Base-by-base conservation (phyloP, 2,797 vertebrate species). In the Perodicticus potto region DNA sequence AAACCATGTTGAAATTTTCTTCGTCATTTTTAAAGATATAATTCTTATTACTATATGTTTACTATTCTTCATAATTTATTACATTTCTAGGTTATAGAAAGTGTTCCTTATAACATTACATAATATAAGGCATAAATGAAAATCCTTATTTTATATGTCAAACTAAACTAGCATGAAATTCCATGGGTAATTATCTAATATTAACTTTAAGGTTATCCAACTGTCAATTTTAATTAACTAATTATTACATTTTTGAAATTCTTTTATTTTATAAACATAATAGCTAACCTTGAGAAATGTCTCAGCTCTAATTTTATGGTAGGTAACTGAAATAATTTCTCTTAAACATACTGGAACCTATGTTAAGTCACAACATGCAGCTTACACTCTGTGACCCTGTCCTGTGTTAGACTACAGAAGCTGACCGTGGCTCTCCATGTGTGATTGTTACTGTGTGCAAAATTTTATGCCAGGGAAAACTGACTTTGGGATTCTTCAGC, bases 261-360 rank as follows among this genome's bases (percentile, higher is more conserved):
- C 10, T n/a, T 90, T 9, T 59, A 72, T 25, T 25, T 87, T 86
- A 86, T 43, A 83, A 89, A 89, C 23, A 12, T 34, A 69, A 82
- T 70, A 92, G 70, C 5, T 92, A 77, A 91, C 77, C 59, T n/a
- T 37, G 16, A 83, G n/a, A 49, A 74, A 93, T 73, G 57, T 78
- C 8, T 67, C 45, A 49, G 16, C 57, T 91, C 37, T 16, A 82
- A 40, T 74, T 82, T 80, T 86, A 85, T 59, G 45, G 76, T 73
- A 67, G 23, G 8, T 59, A 78, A 90, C 85, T 96, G 27, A 96
- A 78, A 76, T 84, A 91, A 72, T 88, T 95, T 88, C 11, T 82
- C 43, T 76, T 29, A 78, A 87, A 94, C 13, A 37, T 67, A 49
- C 63, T 3, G 43, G 55, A 45, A 67, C 12, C 2, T 77, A 13